Conservation (phyloP, 1,140 invertebrate genomes). For the Leptinotarsa texana region DNA sequence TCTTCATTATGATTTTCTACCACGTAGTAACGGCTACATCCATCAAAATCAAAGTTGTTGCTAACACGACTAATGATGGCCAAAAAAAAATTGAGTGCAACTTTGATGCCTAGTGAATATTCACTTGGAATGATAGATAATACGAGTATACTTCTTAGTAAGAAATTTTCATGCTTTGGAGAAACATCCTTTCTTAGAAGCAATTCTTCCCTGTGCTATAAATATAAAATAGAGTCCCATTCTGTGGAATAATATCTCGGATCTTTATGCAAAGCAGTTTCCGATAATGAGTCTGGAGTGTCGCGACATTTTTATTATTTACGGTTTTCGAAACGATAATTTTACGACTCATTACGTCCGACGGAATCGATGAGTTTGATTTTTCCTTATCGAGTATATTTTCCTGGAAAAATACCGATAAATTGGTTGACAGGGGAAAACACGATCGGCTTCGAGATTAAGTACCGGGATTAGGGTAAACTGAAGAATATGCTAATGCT, state of each 20-base stretch:
- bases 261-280: slow-evolving; percentile 51
- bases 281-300: slow-evolving; percentile 44
- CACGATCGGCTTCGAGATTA: slow-evolving; percentile 7
- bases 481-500: slow-evolving; percentile 14
- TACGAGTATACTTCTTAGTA: no score
- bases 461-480: neutral
- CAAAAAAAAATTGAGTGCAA: no score
- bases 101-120: no score
- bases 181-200: neutral
- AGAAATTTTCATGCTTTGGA: neutral
- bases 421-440: slow-evolving; percentile 24
- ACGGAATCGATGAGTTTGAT: slow-evolving; percentile 46
- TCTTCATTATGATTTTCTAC: no score
- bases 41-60: no score
- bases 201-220: slow-evolving; percentile 8
- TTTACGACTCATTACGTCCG: slow-evolving; percentile 49
- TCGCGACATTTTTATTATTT: slow-evolving; percentile 47
- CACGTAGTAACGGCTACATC: no score
- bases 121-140: no score
- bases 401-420: slow-evolving; percentile 24
- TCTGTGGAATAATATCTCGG: slow-evolving; percentile 40
- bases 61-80: no score
- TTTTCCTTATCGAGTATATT: slow-evolving; percentile 31
- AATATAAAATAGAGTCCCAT: slow-evolving; percentile 32
- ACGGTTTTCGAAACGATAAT: slow-evolving; percentile 44